Base-by-base conservation (phyloP, 2,888 invertebrate genomes). In the Leucophenga montana region DNA sequence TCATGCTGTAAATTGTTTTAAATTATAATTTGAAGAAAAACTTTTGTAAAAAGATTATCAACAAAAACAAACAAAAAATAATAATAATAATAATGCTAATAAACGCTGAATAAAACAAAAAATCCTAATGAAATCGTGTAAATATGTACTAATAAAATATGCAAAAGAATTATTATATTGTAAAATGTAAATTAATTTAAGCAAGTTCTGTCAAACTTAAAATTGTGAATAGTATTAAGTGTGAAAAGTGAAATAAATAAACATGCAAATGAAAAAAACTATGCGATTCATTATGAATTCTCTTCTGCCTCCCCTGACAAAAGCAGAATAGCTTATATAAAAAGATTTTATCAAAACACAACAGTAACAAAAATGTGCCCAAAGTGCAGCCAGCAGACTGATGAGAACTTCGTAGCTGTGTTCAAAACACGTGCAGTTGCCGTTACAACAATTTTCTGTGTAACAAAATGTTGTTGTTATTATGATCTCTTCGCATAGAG, bases 141-240 rank as follows among this genome's bases (percentile, higher is more conserved):
- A 71, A 67, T 57, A 72, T 64, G 57, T 27, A 44, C 59, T 62
- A 54, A 74, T 71, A 71, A 74, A 68, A 72, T 70, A 68, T 44
- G 70, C 46, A 46, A 69, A 59, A n/a, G 22, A n/a, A 11, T 66
- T 67, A 59, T 20, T 72, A 73, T 69, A 70, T 70, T 76, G 77
- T 73, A 79, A 76, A 74, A 18, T 64, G 62, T 64, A 64, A 64
- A 64, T 64, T 22, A 64, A 48, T 14, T 64, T 64, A 54, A 67
- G 59, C 56, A 66, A 75, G 73, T 77, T 80, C 76, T 78, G 72
- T 74, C 76, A 18, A 70, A 76, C 78, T 73, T 73, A 73, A 69
- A 74, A 82, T 82, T 82, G 82, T 82, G 82, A 83, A 76, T 83
- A 82, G 76, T 11, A 31, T 75, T 83, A 82, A 82, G 82, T 82